Evolutionary conservation across 1,140 invertebrate species (phyloP).

Genomic region (Heterodera schachtii): DNA sequence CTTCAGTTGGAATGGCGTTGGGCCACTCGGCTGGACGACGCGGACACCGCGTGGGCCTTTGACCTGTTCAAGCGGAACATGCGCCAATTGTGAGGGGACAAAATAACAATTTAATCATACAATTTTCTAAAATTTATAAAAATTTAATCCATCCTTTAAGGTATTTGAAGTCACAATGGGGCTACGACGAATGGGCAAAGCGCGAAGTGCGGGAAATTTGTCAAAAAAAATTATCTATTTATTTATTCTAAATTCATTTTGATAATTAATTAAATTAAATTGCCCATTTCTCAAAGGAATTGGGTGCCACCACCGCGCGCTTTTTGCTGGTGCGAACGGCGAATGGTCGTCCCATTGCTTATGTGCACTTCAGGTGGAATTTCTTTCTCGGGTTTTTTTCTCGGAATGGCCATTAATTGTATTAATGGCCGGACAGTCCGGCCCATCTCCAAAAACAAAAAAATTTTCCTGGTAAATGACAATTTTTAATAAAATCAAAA

Average conservation of each 20-base stretch:
- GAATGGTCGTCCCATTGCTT: slow-evolving; percentile 14
- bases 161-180: slow-evolving; percentile 4
- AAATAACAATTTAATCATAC: too few species aligned
- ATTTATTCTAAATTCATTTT: background rate
- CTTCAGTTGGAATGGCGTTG: slow-evolving; percentile 18
- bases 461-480: too few species aligned
- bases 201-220: background rate
- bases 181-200: background rate
- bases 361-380: slow-evolving; percentile 16
- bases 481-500: too few species aligned
- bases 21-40: slow-evolving; percentile 11
- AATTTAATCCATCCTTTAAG: background rate
- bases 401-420: too few species aligned
- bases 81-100: background rate
- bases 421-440: too few species aligned
- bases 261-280: background rate
- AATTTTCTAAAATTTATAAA: too few species aligned
- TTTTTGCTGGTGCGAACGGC: slow-evolving; percentile 20
- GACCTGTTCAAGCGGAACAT: slow-evolving; percentile 24
- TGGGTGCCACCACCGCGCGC: slow-evolving; percentile 17
- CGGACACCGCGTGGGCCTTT: slow-evolving; percentile 24
- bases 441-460: too few species aligned
- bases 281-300: background rate
- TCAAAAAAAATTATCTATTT: too few species aligned
- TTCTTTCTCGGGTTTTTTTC: too few species aligned